phyloP scores from a whole-genome alignment of 2,797 vertebrate species.

The Sebastes alutus region DNA sequence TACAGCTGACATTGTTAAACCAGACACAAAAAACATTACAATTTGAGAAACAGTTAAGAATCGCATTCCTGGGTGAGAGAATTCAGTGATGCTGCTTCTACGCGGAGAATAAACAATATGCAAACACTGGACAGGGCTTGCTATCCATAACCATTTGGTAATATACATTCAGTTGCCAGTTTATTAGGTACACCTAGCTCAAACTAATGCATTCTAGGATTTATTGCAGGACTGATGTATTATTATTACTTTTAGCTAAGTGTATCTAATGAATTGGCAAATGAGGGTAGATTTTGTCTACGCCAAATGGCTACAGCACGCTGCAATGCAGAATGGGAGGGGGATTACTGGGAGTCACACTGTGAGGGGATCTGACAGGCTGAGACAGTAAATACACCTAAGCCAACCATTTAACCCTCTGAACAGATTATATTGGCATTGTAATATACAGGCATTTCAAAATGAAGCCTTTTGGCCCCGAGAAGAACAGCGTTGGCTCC shows the following conservation, averaged over 20 bases:
- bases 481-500: neutral
- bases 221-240: neutral
- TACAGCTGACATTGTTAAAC: neutral
- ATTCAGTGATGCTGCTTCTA: neutral
- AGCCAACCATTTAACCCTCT: slow-evolving; percentile 42
- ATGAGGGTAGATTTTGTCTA: no score
- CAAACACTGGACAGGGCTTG: neutral
- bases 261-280: neutral
- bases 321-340: neutral
- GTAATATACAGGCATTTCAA: neutral
- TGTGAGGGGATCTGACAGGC: slow-evolving; percentile 32
- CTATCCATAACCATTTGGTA: neutral
- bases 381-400: slow-evolving; percentile 52
- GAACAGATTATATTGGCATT: slow-evolving; percentile 37
- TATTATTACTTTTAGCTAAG: neutral
- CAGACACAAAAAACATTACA: no score
- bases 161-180: neutral
- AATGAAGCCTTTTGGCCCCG: neutral
- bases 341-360: slow-evolving; percentile 30
- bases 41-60: neutral
- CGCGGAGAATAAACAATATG: neutral
- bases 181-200: neutral
- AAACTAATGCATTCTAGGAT: neutral
- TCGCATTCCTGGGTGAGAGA: neutral
- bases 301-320: neutral